Evolutionary conservation across 2,113 vertebrate genomes (phyloP).

Genomic region (Stigmatopora argus): DNA sequence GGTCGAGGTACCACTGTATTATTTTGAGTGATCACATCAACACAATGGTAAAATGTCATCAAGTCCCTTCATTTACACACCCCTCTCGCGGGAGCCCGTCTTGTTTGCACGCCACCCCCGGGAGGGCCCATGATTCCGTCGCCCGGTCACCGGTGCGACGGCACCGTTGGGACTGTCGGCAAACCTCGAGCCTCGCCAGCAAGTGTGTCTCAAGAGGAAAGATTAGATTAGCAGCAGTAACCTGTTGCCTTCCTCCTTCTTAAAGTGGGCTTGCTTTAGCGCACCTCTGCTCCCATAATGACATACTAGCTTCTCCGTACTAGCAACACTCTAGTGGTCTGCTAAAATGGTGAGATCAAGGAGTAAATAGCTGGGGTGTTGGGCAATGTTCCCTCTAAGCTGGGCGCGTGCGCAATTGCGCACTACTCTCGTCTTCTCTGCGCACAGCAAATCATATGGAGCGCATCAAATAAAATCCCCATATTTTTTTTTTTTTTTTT

Average conservation of each 20-base stretch:
- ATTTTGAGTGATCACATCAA: not conserved
- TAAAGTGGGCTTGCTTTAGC: constrained; percentile 13
- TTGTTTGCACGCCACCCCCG: constrained; percentile 62
- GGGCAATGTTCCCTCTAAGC: no score
- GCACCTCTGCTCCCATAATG: constrained; percentile 69
- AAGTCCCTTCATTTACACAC: constrained; percentile 2
- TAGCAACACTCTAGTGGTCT: constrained; percentile 67
- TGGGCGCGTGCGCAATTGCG: no score
- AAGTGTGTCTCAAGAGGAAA: constrained; percentile 55
- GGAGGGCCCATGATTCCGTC: constrained; percentile 54
- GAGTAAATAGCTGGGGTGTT: constrained; percentile 26
- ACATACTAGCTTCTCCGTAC: constrained; percentile 45
- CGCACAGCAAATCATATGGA: no score
- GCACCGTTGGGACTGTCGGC: not conserved
- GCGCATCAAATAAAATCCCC: no score
- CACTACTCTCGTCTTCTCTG: no score
- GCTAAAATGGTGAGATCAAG: constrained; percentile 21
- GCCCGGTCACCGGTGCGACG: constrained; percentile 45
- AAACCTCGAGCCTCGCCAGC: constrained; percentile 32
- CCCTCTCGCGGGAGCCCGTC: constrained; percentile 44
- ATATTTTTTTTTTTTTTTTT: no score
- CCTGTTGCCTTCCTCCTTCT: constrained; percentile 48
- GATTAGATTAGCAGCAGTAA: constrained; percentile 53
- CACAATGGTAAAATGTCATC: constrained; percentile 3
- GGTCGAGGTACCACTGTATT: not conserved